Evolutionary conservation across 2,113 vertebrate genomes (phyloP).

Genomic region (Phalacrocorax brasilianus): DNA sequence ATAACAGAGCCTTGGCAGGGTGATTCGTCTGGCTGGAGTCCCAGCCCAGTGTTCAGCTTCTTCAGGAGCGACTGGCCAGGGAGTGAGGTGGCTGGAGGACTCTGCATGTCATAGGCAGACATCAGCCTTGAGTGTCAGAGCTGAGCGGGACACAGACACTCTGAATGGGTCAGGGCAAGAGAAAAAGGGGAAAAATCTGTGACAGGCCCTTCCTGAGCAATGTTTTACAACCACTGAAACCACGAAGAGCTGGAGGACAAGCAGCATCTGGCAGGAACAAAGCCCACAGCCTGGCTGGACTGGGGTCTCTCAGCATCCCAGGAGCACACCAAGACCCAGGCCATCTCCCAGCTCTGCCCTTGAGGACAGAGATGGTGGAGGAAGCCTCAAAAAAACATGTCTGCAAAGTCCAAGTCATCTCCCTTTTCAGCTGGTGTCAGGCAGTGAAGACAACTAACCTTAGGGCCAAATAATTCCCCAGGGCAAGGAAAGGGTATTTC

Average conservation of each 20-base stretch:
- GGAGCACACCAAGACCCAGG: neutral
- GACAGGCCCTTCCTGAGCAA: neutral
- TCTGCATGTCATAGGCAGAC: neutral
- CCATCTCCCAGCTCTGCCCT: neutral
- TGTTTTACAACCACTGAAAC: neutral
- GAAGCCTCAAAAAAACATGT: neutral
- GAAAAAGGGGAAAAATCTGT: neutral
- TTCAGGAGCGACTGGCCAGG: neutral
- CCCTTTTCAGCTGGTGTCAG: neutral
- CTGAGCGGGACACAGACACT: neutral
- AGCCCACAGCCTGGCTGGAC: fast-evolving
- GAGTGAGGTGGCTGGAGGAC: neutral
- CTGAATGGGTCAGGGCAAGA: neutral
- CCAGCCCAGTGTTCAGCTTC: neutral
- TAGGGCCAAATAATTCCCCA: neutral
- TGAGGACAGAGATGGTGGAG: neutral
- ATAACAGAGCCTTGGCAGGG: neutral
- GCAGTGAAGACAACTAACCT: neutral
- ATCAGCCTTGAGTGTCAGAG: neutral
- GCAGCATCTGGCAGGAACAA: neutral
- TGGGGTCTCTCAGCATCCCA: neutral
- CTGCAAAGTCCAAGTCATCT: neutral
- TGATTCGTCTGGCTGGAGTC: neutral
- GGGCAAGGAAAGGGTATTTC: neutral
- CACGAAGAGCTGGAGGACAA: neutral